Evolutionary conservation across 2,888 invertebrate genomes (phyloP).

Genomic region (Drosophila helvetica): DNA sequence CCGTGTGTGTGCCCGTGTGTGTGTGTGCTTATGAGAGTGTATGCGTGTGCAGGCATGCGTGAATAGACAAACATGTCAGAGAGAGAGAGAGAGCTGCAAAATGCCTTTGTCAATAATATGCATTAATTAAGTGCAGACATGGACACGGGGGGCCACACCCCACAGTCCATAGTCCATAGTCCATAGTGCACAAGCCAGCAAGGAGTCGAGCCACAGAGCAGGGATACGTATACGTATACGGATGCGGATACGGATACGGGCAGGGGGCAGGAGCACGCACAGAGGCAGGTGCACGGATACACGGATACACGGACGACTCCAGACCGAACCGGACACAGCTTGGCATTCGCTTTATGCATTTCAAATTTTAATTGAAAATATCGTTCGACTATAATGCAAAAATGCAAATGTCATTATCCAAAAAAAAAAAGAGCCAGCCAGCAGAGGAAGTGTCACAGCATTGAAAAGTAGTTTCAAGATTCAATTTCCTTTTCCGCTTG

Average conservation of each 20-base stretch:
- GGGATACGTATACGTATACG: not conserved
- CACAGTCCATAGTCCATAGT: too few relatives aligned
- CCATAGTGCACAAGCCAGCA: constrained; percentile 3
- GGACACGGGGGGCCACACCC: constrained; percentile 25
- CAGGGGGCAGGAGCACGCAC: constrained; percentile 5
- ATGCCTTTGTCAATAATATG: constrained; percentile 74
- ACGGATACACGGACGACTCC: not conserved
- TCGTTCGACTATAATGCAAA: constrained; percentile 17
- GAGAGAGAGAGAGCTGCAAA: not conserved
- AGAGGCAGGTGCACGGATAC: not conserved
- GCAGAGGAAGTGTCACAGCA: constrained; percentile 34
- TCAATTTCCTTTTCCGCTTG: constrained; percentile 43
- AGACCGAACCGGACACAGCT: constrained; percentile 11
- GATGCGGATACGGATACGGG: not conserved
- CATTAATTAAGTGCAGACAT: constrained; percentile 75
- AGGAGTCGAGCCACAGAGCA: constrained; percentile 15
- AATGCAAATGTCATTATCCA: constrained; percentile 61
- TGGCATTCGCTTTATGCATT: constrained; percentile 44
- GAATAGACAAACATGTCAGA: constrained; percentile 56
- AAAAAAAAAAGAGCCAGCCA: constrained; percentile 35
- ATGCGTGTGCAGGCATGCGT: constrained; percentile 58
- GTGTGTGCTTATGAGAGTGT: constrained; percentile 18
- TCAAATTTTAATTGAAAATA: constrained; percentile 68
- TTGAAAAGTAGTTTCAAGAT: constrained; percentile 44
- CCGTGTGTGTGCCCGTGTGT: constrained; percentile 8